A percentile compares a stretch with the other conserved stretches of the same genome.
These are phyloP conservation scores for Esox masquinongy DNA, from an alignment of 2,797 vertebrate species.

Conservation along the genomic window DNA sequence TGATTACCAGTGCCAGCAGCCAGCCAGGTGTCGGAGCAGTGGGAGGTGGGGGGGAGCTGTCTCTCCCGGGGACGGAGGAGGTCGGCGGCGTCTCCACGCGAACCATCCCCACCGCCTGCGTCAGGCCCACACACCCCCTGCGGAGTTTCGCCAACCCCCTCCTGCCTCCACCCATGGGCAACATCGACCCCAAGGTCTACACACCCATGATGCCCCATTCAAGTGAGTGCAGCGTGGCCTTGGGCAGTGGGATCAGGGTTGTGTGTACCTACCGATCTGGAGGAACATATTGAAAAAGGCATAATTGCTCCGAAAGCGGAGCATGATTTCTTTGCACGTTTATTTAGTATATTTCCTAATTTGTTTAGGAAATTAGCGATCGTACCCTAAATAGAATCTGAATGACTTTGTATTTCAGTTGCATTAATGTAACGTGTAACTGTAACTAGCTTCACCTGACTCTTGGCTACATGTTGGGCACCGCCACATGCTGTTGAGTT, in stretches of 20 bases:
- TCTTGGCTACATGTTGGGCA: too few species aligned
- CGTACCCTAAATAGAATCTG: too few species aligned
- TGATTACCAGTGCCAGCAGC: constrained; percentile 73
- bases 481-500: too few species aligned
- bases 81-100: constrained; percentile 78
- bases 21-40: constrained; percentile 45
- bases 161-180: constrained; percentile 88
- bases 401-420: too few species aligned
- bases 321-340: too few species aligned
- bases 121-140: constrained; percentile 88
- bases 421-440: too few species aligned
- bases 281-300: too few species aligned
- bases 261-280: too few species aligned
- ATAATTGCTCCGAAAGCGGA: too few species aligned
- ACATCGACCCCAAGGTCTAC: constrained; percentile 92
- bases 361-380: too few species aligned
- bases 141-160: constrained; percentile 91
- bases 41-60: not conserved
- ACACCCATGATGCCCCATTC: constrained; percentile 84
- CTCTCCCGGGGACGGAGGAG: constrained; percentile 48
- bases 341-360: too few species aligned
- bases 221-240: constrained; percentile 67
- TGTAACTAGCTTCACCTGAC: too few species aligned
- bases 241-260: not conserved
- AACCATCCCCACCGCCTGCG: constrained; percentile 90